Evolutionary conservation across 92 coral and sea anemone genomes (phyloP).

Genomic region (Plumapathes pennacea): DNA sequence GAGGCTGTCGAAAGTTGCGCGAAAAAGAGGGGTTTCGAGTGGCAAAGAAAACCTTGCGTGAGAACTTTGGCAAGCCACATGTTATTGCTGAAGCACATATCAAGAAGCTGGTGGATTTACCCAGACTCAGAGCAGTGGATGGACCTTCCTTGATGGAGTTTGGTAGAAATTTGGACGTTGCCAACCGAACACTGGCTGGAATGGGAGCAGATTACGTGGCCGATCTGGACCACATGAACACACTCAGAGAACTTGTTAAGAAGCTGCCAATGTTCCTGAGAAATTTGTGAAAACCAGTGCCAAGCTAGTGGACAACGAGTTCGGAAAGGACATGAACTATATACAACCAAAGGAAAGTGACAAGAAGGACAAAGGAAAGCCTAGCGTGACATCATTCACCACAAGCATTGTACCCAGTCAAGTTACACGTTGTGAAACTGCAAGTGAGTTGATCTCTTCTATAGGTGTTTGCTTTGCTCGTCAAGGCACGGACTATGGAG

Average conservation of each 20-base stretch:
- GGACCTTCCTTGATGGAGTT: constrained; percentile 50
- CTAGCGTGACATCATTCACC: background rate
- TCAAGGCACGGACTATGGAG: constrained; percentile 62
- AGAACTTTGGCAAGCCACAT: constrained; percentile 66
- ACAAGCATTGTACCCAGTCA: constrained; percentile 4
- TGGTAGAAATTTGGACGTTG: constrained; percentile 46
- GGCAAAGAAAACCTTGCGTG: constrained; percentile 53
- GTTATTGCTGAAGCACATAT: constrained; percentile 63
- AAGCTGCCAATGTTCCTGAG: constrained; percentile 59
- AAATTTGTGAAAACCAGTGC: constrained; percentile 60
- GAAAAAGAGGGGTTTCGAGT: constrained; percentile 44
- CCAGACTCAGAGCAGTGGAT: constrained; percentile 43
- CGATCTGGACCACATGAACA: constrained; percentile 61
- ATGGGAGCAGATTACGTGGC: constrained; percentile 60
- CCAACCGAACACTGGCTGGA: constrained; percentile 61
- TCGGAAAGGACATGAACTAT: constrained; percentile 39
- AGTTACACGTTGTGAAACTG: too few species aligned
- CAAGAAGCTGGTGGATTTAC: constrained; percentile 44
- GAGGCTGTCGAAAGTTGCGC: constrained; percentile 67
- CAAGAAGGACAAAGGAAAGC: constrained; percentile 8
- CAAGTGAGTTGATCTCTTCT: too few species aligned
- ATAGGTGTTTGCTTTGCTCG: constrained; percentile 48
- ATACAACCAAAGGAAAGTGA: constrained; percentile 7
- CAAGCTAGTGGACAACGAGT: constrained; percentile 63
- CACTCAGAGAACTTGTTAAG: constrained; percentile 40